Percentiles rank a stretch among this genome's conserved stretches.
Evolutionary conservation across 1,140 invertebrate species (phyloP).

Genomic region (Microplitis mediator): DNA sequence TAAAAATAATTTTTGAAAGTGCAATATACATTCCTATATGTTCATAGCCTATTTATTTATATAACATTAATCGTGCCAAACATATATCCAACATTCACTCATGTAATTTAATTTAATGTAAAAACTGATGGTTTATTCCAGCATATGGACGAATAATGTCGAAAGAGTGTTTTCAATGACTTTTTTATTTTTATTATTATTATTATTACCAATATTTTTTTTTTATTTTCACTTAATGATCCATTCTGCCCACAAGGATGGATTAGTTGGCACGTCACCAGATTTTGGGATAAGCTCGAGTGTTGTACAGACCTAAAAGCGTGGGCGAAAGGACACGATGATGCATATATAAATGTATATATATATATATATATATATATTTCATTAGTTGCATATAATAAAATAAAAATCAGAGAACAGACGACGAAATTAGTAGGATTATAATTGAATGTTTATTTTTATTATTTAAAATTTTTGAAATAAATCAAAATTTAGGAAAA

Average conservation of each 20-base stretch:
- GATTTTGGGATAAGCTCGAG: constrained; percentile 21
- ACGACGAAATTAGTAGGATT: no score
- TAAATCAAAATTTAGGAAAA: no score
- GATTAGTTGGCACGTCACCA: constrained; percentile 17
- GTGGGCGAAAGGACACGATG: constrained; percentile 13
- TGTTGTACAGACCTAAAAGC: background rate
- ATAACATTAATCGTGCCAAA: background rate
- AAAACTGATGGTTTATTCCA: background rate
- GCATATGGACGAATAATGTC: constrained; percentile 7
- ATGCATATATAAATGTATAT: background rate
- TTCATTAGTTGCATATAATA: no score
- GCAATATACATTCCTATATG: background rate
- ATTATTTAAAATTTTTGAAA: no score
- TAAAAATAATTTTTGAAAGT: constrained; percentile 26
- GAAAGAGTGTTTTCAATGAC: background rate
- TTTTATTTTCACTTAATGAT: background rate
- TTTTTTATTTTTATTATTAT: background rate
- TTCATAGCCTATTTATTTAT: constrained; percentile 29
- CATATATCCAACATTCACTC: background rate
- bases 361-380: no score
- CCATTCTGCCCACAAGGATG: background rate
- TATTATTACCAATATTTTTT: background rate
- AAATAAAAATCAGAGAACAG: background rate
- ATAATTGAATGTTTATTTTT: no score
- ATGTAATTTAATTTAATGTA: background rate